Conservation (phyloP, 1,140 invertebrate genomes). For the Drosophila burlai region DNA sequence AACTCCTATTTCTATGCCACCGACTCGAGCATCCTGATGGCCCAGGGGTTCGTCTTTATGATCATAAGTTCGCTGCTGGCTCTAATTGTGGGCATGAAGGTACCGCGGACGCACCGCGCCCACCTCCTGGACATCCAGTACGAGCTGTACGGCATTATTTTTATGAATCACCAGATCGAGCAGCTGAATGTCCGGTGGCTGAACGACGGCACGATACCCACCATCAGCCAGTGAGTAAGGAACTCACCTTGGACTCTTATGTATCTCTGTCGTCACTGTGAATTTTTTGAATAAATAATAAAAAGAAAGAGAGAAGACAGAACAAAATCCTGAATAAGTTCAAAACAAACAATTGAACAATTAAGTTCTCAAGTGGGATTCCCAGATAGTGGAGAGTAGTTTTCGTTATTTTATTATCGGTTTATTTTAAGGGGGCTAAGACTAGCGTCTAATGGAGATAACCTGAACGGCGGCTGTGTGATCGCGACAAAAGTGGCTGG, state of each 20-base stretch:
- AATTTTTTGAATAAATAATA: background rate
- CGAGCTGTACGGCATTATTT: constrained; percentile 77
- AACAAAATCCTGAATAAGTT: constrained; percentile 11
- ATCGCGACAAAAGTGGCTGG: constrained; percentile 72
- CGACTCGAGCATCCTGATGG: constrained; percentile 75
- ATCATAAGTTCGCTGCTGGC: constrained; percentile 74
- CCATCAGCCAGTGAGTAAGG: constrained; percentile 61
- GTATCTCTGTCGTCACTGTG: background rate
- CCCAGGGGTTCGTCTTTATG: constrained; percentile 79
- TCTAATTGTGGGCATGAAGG: constrained; percentile 77
- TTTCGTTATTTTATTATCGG: constrained; percentile 21
- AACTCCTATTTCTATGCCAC: constrained; percentile 79
- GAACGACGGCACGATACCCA: constrained; percentile 81
- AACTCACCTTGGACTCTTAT: background rate
- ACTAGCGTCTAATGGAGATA: constrained; percentile 58
- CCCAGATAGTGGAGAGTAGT: constrained; percentile 18
- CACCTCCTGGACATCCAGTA: constrained; percentile 77
- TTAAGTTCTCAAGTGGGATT: constrained; percentile 23
- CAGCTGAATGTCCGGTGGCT: constrained; percentile 78
- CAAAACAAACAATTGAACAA: constrained; percentile 14
- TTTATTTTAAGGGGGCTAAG: constrained; percentile 42
- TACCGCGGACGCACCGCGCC: constrained; percentile 69
- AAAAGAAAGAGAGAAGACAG: background rate
- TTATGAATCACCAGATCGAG: constrained; percentile 82
- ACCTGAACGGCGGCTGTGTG: constrained; percentile 71